Evolutionary conservation across 2,888 invertebrate species (phyloP), one percentile per base, ranked within the genome.

Genomic region (Beris morrisii): DNA sequence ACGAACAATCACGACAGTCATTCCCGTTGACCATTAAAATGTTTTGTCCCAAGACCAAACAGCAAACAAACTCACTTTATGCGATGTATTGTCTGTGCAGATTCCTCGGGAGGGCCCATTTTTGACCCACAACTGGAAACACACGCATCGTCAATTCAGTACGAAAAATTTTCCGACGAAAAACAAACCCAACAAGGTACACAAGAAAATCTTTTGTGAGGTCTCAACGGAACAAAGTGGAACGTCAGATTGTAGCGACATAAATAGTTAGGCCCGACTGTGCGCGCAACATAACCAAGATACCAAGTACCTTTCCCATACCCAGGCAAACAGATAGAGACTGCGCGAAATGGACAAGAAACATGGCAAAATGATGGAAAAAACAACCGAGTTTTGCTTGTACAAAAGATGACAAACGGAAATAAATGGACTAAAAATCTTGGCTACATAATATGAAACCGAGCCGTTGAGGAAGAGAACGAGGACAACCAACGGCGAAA

Each of bases 381-480:
- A 46, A 30, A 32, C 50, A 38, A 61, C 31, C 28, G 15, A 38
- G 50, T 12, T 22, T 52, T 38, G 28, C 53, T 53, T 30, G 22
- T 52, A 61, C 50, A 61, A 61, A 50, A 61, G 50, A 61, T 50
- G 61, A 61, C 61, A 61, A 61, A 61, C 61, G 61, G 61, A 61
- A 61, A 61, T 61, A 61, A 61, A 61, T 61, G 50, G 52, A 38
- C 12, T 15, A 15, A 38, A 52, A 30, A 38, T 50, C 3, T 22
- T 22, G 22, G 43, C 31, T 7, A 43, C 55, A 61, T 22, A 12
- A 32, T 15, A 56, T 22, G 13, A 53, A 53, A 22, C n/a, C 31
- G n/a, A 9, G 31, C 30, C 12, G 52, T 48, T 7, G 15, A 48
- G 22, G 28, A 22, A 52, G 52, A 52, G 11, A 22, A 22, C 28